These are phyloP conservation scores for Salvelinus sp. DNA, from an alignment of 2,113 vertebrate genomes.

Conservation along the genomic window DNA sequence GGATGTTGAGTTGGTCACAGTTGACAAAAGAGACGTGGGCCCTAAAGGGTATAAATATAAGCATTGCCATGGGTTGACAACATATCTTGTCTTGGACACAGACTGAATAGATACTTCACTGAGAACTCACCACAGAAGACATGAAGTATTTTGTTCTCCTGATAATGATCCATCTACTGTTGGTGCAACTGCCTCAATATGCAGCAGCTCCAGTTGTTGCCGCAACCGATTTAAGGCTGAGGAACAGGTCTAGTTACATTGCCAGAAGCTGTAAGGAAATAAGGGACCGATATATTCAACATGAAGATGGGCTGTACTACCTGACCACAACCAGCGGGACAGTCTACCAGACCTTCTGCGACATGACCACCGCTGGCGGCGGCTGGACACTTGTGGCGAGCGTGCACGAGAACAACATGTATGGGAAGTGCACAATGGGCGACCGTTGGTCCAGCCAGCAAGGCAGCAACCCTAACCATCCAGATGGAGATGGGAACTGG, in stretches of 20 bases:
- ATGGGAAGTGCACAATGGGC: slow-evolving; percentile 58
- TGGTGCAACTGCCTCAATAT: too few species aligned
- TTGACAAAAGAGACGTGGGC: too few species aligned
- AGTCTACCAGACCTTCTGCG: slow-evolving; percentile 70
- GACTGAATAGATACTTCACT: too few species aligned
- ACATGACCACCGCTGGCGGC: slow-evolving; percentile 63
- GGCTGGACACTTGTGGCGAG: slow-evolving; percentile 61
- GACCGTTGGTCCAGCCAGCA: slow-evolving; percentile 70
- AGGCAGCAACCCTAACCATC: slow-evolving; percentile 37
- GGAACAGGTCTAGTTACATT: background rate
- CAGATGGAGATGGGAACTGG: slow-evolving; percentile 61
- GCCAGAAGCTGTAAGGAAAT: background rate
- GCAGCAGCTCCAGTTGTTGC: too few species aligned
- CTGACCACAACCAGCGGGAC: background rate
- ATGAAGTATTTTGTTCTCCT: too few species aligned
- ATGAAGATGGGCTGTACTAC: background rate
- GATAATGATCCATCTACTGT: too few species aligned
- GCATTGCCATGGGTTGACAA: too few species aligned
- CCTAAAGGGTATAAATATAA: too few species aligned
- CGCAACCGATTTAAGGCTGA: too few species aligned
- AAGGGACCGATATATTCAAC: background rate
- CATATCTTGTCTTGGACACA: too few species aligned
- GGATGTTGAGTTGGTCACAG: too few species aligned
- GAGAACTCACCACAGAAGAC: too few species aligned
- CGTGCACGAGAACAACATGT: slow-evolving; percentile 64